Percentiles rank a stretch among this genome's conserved stretches.
phyloP scores from a whole-genome alignment of 1,140 invertebrate species.

The Apolygus lucorum region DNA sequence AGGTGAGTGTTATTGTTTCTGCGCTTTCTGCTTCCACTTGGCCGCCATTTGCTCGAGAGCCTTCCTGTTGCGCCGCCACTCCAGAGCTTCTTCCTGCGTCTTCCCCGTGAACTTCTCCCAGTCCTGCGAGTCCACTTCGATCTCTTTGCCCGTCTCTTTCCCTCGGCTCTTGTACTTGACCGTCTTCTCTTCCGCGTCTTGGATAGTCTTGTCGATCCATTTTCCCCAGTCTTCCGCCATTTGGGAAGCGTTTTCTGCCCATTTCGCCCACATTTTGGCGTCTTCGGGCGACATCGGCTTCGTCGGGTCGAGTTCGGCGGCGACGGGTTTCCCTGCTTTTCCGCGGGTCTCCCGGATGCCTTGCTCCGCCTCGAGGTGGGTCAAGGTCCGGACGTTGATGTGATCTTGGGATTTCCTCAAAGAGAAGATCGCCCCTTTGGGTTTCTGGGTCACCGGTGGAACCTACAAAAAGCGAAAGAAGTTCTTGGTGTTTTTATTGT shows the following conservation, averaged over 20 bases:
- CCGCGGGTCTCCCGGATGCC: background rate
- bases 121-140: background rate
- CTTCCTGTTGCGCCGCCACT: conserved; percentile 6
- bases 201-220: conserved; percentile 5
- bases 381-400: background rate
- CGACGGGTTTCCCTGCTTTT: background rate
- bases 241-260: background rate
- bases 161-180: background rate
- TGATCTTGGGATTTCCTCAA: background rate
- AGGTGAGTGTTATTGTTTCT: too few species aligned
- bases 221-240: background rate
- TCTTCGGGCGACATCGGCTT: background rate
- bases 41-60: background rate
- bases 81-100: background rate
- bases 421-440: background rate
- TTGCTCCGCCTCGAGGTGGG: background rate
- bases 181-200: background rate
- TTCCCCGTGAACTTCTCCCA: background rate
- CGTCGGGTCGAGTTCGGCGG: too few species aligned
- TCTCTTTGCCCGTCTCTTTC: background rate
- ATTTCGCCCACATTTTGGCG: background rate
- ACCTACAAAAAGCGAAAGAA: too few species aligned
- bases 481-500: too few species aligned
- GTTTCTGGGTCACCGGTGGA: background rate
- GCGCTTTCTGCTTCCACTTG: background rate